phyloP scores from a whole-genome alignment of 1,140 invertebrate species.

The Zaprionus vittiger region DNA sequence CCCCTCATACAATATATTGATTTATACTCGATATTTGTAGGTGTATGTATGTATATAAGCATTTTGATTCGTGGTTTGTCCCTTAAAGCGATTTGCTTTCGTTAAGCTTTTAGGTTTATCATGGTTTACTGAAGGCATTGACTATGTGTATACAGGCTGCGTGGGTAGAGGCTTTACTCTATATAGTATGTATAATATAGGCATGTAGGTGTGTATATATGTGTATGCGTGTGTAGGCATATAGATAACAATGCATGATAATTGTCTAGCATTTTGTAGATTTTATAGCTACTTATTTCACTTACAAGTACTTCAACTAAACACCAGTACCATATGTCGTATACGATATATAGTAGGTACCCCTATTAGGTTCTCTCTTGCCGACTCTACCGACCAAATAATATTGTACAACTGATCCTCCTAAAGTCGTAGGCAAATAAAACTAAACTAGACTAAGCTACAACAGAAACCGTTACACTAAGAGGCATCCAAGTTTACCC shows the following conservation, averaged over 20 bases:
- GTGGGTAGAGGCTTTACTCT: conserved; percentile 7
- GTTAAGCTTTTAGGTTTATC: conserved; percentile 35
- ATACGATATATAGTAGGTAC: background rate
- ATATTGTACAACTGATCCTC: conserved; percentile 33
- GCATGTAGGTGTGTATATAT: conserved; percentile 30
- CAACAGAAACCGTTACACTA: conserved; percentile 81
- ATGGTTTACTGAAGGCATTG: conserved; percentile 48
- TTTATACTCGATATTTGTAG: conserved; percentile 23
- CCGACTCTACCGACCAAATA: conserved; percentile 20
- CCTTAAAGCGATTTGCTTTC: conserved; percentile 71
- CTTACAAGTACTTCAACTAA: conserved; percentile 39
- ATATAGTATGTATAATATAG: conserved; percentile 24
- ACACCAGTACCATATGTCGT: background rate
- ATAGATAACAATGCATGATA: conserved; percentile 59
- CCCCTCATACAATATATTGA: conserved; percentile 21
- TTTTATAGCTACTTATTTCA: conserved; percentile 62
- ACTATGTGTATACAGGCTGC: conserved; percentile 10
- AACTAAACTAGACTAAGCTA: conserved; percentile 67
- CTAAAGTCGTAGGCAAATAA: conserved; percentile 53
- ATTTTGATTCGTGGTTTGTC: conserved; percentile 71
- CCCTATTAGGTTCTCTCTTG: conserved; percentile 2
- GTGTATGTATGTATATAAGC: conserved; percentile 56
- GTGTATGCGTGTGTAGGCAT: conserved; percentile 38
- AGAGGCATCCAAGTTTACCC: conserved; percentile 73
- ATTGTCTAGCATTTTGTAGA: conserved; percentile 59